These are phyloP conservation scores for Hypanus sabinus DNA, from an alignment of 2,113 vertebrate species.

Conservation along the genomic window DNA sequence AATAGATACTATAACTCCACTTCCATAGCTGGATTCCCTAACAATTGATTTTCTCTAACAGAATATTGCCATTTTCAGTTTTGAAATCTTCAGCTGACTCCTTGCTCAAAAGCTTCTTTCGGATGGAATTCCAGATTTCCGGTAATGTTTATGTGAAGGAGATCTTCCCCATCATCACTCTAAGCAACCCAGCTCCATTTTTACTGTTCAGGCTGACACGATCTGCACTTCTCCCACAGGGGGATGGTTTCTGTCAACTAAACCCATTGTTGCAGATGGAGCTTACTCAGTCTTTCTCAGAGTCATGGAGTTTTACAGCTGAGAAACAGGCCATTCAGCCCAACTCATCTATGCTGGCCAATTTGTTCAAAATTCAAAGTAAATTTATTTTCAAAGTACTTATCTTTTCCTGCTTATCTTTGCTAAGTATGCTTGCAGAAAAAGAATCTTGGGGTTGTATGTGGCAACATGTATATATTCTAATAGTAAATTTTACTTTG, in stretches of 20 bases:
- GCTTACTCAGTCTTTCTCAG: not conserved
- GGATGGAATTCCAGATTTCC: not conserved
- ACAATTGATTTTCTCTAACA: too few species aligned
- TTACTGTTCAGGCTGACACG: not conserved
- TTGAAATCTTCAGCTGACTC: not conserved
- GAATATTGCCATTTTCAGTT: not conserved
- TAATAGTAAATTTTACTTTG: too few species aligned
- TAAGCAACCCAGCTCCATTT: not conserved
- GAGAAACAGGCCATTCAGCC: too few species aligned
- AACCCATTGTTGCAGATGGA: not conserved
- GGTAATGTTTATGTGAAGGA: not conserved
- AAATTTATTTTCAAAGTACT: too few species aligned
- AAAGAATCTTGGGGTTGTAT: too few species aligned
- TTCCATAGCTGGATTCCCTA: not conserved
- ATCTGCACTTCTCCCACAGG: not conserved
- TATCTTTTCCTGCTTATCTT: too few species aligned
- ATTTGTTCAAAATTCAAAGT: too few species aligned
- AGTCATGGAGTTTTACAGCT: too few species aligned
- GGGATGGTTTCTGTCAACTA: not conserved
- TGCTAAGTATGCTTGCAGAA: too few species aligned
- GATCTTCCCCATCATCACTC: not conserved
- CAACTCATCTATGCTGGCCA: too few species aligned
- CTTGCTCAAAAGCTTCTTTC: not conserved
- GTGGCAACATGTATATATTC: too few species aligned
- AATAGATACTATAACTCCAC: not conserved